Conservation (phyloP, 2,888 invertebrate genomes). For the Spodoptera exigua region DNA sequence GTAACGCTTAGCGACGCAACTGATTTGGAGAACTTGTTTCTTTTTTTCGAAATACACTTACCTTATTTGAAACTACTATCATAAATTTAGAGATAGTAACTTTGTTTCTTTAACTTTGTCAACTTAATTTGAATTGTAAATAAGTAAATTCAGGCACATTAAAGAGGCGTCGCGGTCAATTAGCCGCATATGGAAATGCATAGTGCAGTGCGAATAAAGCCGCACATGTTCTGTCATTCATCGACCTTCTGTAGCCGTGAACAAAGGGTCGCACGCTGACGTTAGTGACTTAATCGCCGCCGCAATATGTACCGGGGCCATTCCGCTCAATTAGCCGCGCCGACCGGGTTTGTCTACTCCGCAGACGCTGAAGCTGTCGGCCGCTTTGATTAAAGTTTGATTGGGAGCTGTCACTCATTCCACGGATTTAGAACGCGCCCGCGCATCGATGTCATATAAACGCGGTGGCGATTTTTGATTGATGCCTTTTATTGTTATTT, state of each 20-base stretch:
- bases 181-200: conserved; percentile 41
- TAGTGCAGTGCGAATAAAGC: conserved; percentile 30
- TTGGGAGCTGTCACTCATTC: conserved; percentile 82
- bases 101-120: not conserved
- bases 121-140: conserved; percentile 24
- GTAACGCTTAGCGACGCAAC: conserved; percentile 12
- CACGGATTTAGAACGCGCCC: conserved; percentile 68
- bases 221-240: conserved; percentile 44
- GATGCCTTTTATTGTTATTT: conserved; percentile 45
- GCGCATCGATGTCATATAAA: conserved; percentile 72
- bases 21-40: conserved; percentile 10
- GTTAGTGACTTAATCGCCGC: conserved; percentile 61
- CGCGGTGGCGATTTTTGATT: conserved; percentile 56
- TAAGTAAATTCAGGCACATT: not conserved
- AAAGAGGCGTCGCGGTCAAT: conserved; percentile 23
- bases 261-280: conserved; percentile 57
- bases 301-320: conserved; percentile 67
- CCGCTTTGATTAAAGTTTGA: conserved; percentile 87
- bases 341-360: conserved; percentile 73
- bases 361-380: conserved; percentile 76
- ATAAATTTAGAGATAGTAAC: not conserved
- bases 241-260: conserved; percentile 32
- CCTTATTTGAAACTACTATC: too few species aligned
- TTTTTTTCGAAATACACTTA: conserved; percentile 1
- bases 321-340: conserved; percentile 85